Evolutionary conservation across 2,113 vertebrate species (phyloP).

Genomic region (Rhinopomastus cyanomelas): DNA sequence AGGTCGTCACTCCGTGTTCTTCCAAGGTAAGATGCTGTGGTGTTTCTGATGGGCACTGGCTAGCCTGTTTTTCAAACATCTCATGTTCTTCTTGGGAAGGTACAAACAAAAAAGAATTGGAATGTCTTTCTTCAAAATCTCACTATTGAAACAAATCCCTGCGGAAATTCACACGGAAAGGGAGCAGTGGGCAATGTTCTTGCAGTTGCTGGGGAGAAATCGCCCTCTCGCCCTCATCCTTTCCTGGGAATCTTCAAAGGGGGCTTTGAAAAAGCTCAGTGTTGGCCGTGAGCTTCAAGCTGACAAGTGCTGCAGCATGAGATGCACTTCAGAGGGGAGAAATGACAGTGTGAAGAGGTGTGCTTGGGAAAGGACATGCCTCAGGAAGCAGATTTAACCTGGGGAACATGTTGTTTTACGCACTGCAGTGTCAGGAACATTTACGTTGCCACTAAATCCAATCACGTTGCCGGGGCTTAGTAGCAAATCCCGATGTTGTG

Average conservation of each 20-base stretch:
- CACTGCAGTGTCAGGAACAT: neutral
- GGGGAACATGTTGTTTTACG: neutral
- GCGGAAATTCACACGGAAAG: neutral
- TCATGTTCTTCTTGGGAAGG: neutral
- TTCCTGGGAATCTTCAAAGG: neutral
- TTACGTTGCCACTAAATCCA: conserved; percentile 31
- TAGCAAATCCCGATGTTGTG: neutral
- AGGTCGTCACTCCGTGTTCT: neutral
- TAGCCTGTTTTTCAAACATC: neutral
- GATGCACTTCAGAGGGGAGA: neutral
- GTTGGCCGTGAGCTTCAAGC: conserved; percentile 5
- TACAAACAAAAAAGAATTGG: neutral
- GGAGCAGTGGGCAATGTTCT: neutral
- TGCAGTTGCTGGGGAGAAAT: neutral
- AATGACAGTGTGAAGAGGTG: neutral
- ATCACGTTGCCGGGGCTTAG: neutral
- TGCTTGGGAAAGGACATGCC: neutral
- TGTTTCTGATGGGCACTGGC: neutral
- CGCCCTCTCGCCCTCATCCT: neutral
- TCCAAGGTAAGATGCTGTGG: neutral
- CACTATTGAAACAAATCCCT: neutral
- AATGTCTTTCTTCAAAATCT: neutral
- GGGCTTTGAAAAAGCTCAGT: neutral
- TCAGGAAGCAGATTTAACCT: neutral
- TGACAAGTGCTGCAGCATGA: conserved; percentile 23